Evolutionary conservation across 1,140 invertebrate genomes (phyloP).

Genomic region (Ips typographus): DNA sequence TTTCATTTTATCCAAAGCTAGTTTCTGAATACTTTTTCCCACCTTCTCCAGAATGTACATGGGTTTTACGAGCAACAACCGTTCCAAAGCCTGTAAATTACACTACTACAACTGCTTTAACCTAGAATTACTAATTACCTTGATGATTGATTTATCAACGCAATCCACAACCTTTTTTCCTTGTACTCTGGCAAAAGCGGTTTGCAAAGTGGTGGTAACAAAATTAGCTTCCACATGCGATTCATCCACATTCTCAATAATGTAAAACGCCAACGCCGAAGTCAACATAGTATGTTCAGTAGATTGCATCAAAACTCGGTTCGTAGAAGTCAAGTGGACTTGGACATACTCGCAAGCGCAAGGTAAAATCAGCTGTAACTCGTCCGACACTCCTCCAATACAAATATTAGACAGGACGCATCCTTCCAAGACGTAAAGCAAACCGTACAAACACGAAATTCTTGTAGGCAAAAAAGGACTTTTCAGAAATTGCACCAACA

Average conservation of each 20-base stretch:
- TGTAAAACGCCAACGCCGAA: slow-evolving; percentile 70
- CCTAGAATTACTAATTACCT: slow-evolving; percentile 44
- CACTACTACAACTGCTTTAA: neutral
- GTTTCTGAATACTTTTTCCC: slow-evolving; percentile 70
- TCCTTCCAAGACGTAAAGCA: slow-evolving; percentile 75
- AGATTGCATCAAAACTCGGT: slow-evolving; percentile 57
- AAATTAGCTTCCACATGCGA: slow-evolving; percentile 52
- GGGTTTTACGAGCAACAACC: slow-evolving; percentile 64
- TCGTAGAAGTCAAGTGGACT: slow-evolving; percentile 61
- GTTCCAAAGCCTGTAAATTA: slow-evolving; percentile 65
- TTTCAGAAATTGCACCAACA: slow-evolving; percentile 65
- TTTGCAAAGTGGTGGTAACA: slow-evolving; percentile 52
- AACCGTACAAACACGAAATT: slow-evolving; percentile 70
- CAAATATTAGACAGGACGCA: slow-evolving; percentile 59
- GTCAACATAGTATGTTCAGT: slow-evolving; percentile 66
- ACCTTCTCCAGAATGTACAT: slow-evolving; percentile 60
- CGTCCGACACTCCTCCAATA: slow-evolving; percentile 58
- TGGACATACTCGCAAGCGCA: slow-evolving; percentile 70
- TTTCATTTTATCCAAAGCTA: slow-evolving; percentile 72
- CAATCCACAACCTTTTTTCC: slow-evolving; percentile 51
- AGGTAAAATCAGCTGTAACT: slow-evolving; percentile 62
- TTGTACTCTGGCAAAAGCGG: slow-evolving; percentile 52
- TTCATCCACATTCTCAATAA: slow-evolving; percentile 63
- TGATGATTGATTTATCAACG: slow-evolving; percentile 55
- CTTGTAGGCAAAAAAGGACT: slow-evolving; percentile 66